Evolutionary conservation across 2,113 vertebrate species (phyloP).

Genomic region (Phyllopteryx taeniolatus): DNA sequence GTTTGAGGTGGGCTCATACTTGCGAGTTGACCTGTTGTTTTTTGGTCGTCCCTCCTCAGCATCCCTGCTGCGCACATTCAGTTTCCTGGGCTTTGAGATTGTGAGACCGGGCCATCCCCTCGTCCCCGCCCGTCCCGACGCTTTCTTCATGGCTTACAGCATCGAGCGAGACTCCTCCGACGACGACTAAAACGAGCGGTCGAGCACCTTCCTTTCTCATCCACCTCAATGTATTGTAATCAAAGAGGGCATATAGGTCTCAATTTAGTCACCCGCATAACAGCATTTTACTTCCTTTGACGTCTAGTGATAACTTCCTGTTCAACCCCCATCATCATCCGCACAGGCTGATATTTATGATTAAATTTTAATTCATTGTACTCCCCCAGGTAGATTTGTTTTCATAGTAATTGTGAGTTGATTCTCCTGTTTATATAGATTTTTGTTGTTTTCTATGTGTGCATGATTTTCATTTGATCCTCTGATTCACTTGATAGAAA

Average conservation of each 20-base stretch:
- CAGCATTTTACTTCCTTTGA: constrained; percentile 30
- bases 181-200: constrained; percentile 78
- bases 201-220: constrained; percentile 36
- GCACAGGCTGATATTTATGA: constrained; percentile 68
- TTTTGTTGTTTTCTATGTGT: constrained; percentile 56
- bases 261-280: neutral
- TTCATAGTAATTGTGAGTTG: constrained; percentile 52
- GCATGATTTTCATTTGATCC: constrained; percentile 69
- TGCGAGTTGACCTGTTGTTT: neutral
- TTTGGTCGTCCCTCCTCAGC: constrained; percentile 64
- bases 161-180: constrained; percentile 92
- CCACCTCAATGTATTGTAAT: neutral
- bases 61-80: constrained; percentile 92
- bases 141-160: constrained; percentile 99
- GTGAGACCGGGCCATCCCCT: constrained; percentile 99
- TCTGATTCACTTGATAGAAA: constrained; percentile 59
- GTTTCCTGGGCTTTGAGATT: constrained; percentile 99
- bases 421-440: constrained; percentile 55
- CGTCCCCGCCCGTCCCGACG: constrained; percentile 93
- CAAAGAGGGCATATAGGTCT: neutral
- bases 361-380: constrained; percentile 45
- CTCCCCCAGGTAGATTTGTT: constrained; percentile 62
- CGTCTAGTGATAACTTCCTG: constrained; percentile 47
- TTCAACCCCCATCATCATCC: constrained; percentile 38
- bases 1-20: neutral